Evolutionary conservation across 2,113 vertebrate genomes (phyloP), one percentile per base, ranked within the genome.

Genomic region (Dipodomys ordii): DNA sequence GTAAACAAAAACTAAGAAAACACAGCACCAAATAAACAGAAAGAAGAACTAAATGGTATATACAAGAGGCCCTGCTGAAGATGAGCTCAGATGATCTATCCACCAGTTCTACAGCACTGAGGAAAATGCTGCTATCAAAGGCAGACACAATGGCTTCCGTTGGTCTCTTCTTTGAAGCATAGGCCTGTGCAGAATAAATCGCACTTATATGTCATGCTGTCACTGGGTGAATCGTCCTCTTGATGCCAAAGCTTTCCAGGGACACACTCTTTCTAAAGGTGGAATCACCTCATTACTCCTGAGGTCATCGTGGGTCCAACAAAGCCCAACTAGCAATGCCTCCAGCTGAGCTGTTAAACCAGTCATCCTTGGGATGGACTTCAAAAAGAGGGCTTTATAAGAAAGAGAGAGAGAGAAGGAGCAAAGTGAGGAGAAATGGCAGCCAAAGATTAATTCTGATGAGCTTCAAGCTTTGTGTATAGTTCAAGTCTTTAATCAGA

Each of bases 131-230:
- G 15, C 53, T 57, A 57, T 57, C 53, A 57, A 57, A 57, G 53
- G 53, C 12, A 57, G 53, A 57, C 15, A 16, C 18, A 2, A 57
- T 18, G 15, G 12, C 53, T 57, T 57, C 10, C 15, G 53, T 19
- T 49, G 49, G 49, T 49, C 12, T 49, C 9, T 49, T 49, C 8
- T 49, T 57, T 90, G 39, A 99, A 98, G 46, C 97, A 96, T n/a
- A 60, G 12, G 2, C 28, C 23, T 81, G 30, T 67, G 39, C 10
- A 49, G 32, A 88, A 69, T 57, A 53, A 78, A 90, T 23, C 18
- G 15, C 39, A 39, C 35, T 35, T 57, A 4, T 8, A 18, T 44
- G 4, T 65, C 69, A 8, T 18, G 22, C 27, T 7, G 62, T 88
- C 64, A 0, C 0, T 23, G 15, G 12, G n/a, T 30, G 73, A 44